Percentiles rank a stretch among this genome's conserved stretches.
phyloP scores from a whole-genome alignment of 2,888 invertebrate species.

The Phyllotreta cruciferae region DNA sequence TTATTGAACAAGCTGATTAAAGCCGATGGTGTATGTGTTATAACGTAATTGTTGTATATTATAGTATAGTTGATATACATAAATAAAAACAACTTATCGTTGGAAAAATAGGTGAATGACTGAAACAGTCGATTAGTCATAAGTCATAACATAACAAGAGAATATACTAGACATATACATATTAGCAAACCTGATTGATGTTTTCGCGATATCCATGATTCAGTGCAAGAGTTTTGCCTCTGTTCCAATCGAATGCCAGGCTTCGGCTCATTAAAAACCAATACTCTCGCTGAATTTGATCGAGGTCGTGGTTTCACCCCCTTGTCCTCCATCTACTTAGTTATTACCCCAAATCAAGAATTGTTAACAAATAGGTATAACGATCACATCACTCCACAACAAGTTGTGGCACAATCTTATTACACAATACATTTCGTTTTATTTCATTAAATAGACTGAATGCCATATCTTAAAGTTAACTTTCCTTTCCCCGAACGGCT shows the following conservation, averaged over 20 bases:
- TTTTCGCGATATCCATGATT: slow-evolving; percentile 39
- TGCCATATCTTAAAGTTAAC: slow-evolving; percentile 36
- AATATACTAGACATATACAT: slow-evolving; percentile 6
- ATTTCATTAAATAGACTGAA: slow-evolving; percentile 22
- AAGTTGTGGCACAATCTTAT: slow-evolving; percentile 29
- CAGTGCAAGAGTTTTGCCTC: slow-evolving; percentile 45
- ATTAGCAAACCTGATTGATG: slow-evolving; percentile 47
- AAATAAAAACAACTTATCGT: slow-evolving; percentile 10
- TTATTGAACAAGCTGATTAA: background rate
- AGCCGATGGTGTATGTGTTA: no score
- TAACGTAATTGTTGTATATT: no score
- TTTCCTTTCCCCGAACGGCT: slow-evolving; percentile 28
- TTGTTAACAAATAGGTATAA: slow-evolving; percentile 32
- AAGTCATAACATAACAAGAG: no score
- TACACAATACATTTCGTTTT: slow-evolving; percentile 31
- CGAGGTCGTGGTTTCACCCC: slow-evolving; percentile 57
- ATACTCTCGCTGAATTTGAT: slow-evolving; percentile 74
- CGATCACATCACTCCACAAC: slow-evolving; percentile 41
- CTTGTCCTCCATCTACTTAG: slow-evolving; percentile 56
- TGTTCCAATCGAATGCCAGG: slow-evolving; percentile 46
- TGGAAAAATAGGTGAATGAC: slow-evolving; percentile 25
- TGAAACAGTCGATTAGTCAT: slow-evolving; percentile 13
- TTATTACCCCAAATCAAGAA: slow-evolving; percentile 43
- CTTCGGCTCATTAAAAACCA: slow-evolving; percentile 77
- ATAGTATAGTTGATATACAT: background rate